Conservation (phyloP, 64 coral and sea anemone genomes). For the Montipora capricornis region DNA sequence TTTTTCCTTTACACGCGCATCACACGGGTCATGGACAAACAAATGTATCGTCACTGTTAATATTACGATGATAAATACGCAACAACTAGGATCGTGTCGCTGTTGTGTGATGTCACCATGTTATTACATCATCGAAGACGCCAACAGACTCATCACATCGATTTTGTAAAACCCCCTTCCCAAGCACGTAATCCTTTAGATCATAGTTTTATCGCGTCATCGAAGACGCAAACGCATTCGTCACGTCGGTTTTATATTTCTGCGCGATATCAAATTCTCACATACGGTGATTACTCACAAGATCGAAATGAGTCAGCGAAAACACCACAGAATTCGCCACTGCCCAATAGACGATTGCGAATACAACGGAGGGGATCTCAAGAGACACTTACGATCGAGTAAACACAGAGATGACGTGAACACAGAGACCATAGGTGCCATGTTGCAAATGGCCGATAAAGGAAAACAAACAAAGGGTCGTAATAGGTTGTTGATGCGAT, state of each 20-base stretch:
- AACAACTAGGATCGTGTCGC: too few relatives aligned
- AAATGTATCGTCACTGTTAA: too few relatives aligned
- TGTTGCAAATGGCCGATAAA: neutral
- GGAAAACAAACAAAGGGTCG: neutral
- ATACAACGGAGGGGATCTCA: neutral
- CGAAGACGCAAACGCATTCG: neutral
- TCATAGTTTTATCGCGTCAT: neutral
- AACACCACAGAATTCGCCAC: neutral
- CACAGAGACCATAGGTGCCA: too few relatives aligned
- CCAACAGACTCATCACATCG: too few relatives aligned
- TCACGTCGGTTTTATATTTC: neutral
- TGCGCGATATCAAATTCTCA: neutral
- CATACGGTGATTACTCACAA: neutral
- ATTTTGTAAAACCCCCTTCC: too few relatives aligned
- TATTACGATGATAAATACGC: too few relatives aligned
- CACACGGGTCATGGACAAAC: neutral
- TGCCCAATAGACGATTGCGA: neutral
- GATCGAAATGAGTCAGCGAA: neutral
- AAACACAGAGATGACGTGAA: neutral
- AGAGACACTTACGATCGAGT: neutral
- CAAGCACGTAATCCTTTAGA: too few relatives aligned
- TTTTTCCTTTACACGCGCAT: neutral
- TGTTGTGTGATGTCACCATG: too few relatives aligned
- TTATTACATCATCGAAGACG: too few relatives aligned
- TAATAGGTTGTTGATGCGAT: neutral